Base-by-base conservation (phyloP, 2,113 vertebrate genomes). In the Callospermophilus lateralis region DNA sequence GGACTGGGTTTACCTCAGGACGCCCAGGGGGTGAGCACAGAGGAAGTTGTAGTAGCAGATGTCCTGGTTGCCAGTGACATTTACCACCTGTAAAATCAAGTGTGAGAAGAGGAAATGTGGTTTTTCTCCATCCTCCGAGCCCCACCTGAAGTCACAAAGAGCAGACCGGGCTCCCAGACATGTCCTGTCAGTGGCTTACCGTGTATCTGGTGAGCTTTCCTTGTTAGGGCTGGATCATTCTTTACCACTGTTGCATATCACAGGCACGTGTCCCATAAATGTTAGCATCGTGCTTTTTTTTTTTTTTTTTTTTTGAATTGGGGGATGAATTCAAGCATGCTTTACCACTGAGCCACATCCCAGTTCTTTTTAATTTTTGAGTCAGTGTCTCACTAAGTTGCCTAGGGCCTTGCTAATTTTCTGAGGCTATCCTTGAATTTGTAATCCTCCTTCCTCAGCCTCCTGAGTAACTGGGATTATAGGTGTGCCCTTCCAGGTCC, bases 41-140 rank as follows among this genome's bases (percentile, higher is more conserved):
- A 99, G 98, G 90, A 99, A 99, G 97, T 99, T 99, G 97, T 99
- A 99, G 97, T 99, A 99, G 95, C 99, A 99, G 98, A 99, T 99
- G 95, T 99, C 99, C 89, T 99, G 99, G 97, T 99, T 99, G 39
- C 99, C 99, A 0, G 99, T 99, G 61, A 99, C 98, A 28, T 99
- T 99, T 79, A 99, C 98, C 70, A 99, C 99, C 99, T 99, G 96
- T 37, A 94, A 91, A 97, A 70, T 77, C 42, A 88, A 97, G 67
- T 63, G n/a, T 0, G 6, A 94, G 84, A 93, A 85, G 88, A 85
- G 58, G 79, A 88, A 74, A 53, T 39, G 39, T n/a, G 17, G n/a
- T 24, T 93, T 85, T 92, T 55, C 65, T 80, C 4, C 3, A 5
- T 58, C 39, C 26, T 28, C 26, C 17, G 42, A 92, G 65, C n/a